Base-by-base conservation (phyloP, 1,140 invertebrate genomes). In the Eueides isabella region DNA sequence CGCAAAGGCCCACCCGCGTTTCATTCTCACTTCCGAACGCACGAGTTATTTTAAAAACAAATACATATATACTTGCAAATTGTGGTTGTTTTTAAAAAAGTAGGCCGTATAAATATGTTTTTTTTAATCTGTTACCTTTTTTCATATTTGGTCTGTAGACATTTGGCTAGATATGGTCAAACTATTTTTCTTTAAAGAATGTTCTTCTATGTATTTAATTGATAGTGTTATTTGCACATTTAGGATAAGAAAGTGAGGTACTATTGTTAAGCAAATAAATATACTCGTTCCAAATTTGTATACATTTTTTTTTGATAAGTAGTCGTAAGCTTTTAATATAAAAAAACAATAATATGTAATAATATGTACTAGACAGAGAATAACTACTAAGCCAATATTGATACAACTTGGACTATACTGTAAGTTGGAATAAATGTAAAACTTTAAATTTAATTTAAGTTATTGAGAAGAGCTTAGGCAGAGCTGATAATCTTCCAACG, bases 41-140 rank as follows among this genome's bases (percentile, higher is more conserved):
- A 65, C 38, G 63, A 61, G 70, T 72, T 72, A 72, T 72, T 66
- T 35, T 12, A 61, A 72, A 72, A 48, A 66, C 71, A 72, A 72
- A 72, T 66, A 72, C 19, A 23, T 29, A 72, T 29, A 23, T 29
- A 44, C 29, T 72, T 41, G 71, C 71, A 62, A 72, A 72, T 65
- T 66, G 33, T 71, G 61, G 62, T 64, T 38, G 23, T 61, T 12
- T 64, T 23, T 12, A 71, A 71, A 71, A 71, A 71, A 71, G 41
- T 71, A 70, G 61, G 33, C 35, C 68, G 33, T 63, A 71, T 62
- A 62, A 71, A 62, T 71, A 71, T 19, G 11, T 55, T 12, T 55
- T 55, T 67, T 67, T 55, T 67, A 41, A 67, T 67, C 66, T 67
- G 66, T 44, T 48, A 14, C 65, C 65, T 44, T 44, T 44, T 38